A percentile compares a stretch with the other conserved stretches of the same genome.
phyloP scores from a whole-genome alignment of 2,888 invertebrate species.

The Caenorhabditis sp. region DNA sequence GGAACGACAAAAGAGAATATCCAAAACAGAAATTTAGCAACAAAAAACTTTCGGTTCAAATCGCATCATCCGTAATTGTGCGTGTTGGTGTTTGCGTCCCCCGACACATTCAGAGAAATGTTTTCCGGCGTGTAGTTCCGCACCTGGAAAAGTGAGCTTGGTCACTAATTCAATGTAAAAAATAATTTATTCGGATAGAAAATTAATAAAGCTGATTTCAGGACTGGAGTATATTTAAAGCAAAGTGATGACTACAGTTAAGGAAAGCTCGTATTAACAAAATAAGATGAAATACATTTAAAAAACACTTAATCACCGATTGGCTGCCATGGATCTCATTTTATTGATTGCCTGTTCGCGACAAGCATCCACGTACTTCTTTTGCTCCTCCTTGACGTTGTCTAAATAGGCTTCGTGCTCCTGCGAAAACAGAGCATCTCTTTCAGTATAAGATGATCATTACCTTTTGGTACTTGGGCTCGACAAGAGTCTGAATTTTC shows the following conservation, averaged over 20 bases:
- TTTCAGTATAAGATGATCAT: neutral
- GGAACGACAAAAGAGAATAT: too few relatives aligned
- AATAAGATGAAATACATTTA: neutral
- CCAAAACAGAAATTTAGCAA: too few relatives aligned
- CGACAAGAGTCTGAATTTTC: conserved; percentile 55
- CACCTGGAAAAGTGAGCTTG: too few relatives aligned
- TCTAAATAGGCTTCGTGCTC: conserved; percentile 69
- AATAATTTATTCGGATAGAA: neutral
- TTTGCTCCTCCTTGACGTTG: conserved; percentile 61
- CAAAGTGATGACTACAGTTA: neutral
- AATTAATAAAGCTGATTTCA: neutral
- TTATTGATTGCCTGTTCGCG: conserved; percentile 69
- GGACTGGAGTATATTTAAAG: neutral
- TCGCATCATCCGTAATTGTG: conserved; percentile 20
- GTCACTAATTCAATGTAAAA: too few relatives aligned
- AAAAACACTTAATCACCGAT: conserved; percentile 28
- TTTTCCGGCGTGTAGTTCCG: too few relatives aligned
- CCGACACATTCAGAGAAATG: neutral
- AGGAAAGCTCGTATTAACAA: neutral
- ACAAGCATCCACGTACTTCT: conserved; percentile 69
- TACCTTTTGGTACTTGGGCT: conserved; percentile 63
- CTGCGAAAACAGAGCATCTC: conserved; percentile 42
- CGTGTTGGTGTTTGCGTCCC: conserved; percentile 27
- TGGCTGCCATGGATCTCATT: conserved; percentile 60
- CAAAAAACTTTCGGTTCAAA: too few relatives aligned